Base-by-base conservation (phyloP, 2,888 invertebrate species). In the Chouioia cunea region DNA sequence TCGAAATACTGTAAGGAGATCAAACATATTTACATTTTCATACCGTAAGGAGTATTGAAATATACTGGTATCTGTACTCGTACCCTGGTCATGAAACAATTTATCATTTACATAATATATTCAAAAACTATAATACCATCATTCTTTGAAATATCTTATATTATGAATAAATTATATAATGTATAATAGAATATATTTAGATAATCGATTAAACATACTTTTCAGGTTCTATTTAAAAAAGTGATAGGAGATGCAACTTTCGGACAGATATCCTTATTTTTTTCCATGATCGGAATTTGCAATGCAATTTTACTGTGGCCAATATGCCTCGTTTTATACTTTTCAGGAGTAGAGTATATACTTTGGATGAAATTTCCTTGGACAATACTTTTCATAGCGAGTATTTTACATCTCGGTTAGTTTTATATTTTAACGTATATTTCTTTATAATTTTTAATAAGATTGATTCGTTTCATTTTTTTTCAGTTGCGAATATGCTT, bases 271-370 rank as follows among this genome's bases (percentile, higher is more conserved):
- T 96, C 97, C 2, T 87, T 98, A 77, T 97, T 97, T 87, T 97
- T 97, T 88, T 94, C 96, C 0, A 90, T 96, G 43, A 90, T 98
- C 79, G 97, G 97, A 58, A 88, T 96, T 77, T 90, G 97, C 82
- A 96, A 97, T 86, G 93, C 95, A 18, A 89, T 94, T 6, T 87
- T 97, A 71, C 88, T 97, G 80, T 97, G 97, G 97, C 97, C 97
- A n/a, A 87, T 97, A 63, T 93, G 95, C 80, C 86, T 97, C 73
- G 92, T 93, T 23, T 89, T 97, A 16, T 94, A 95, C 86, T 91
- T 97, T 78, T 93, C 94, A 48, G 94, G 95, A 67, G 91, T 92
- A 0, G 98, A 98, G 87, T 91, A 90, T 78, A 89, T 97, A 79
- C 90, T 91, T 63, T 94, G 95, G 89, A 91, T 92, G 71, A 89